Evolutionary conservation across 2,113 vertebrate species (phyloP), one percentile per base, ranked within the genome.

Genomic region (Fulmarus glacialis): DNA sequence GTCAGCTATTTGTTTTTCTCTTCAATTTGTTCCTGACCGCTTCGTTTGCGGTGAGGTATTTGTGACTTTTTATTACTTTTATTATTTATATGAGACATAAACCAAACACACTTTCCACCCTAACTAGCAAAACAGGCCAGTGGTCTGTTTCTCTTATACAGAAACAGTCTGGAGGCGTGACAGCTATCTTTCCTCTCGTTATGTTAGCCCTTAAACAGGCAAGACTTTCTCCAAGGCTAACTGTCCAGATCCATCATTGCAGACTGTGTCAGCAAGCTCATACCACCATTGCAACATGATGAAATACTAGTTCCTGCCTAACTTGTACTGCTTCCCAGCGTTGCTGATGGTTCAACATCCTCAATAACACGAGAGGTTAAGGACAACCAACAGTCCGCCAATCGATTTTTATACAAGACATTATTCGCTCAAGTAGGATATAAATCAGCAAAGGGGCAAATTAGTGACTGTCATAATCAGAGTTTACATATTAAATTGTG

Each of bases 21-120:
- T 50, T 84, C 38, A 58, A 40, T 90, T 94, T 96, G 77, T 80
- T 95, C 90, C 78, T 45, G 74, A 80, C 62, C 0, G 17, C 89
- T 96, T 95, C 19, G 6, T 82, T 96, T 95, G 89, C 0, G 0
- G 78, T 47, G 78, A 95, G 93, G 74, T 73, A 95, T 97, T 95
- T 95, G 83, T 84, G 81, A 43, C 82, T 88, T 93, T 88, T 97
- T 85, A 89, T 89, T 96, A 91, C 82, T 96, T 93, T 67, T 90
- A 66, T 95, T 96, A 90, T 95, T 96, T 97, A 80, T 93, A 82
- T 12, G 71, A 94, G 85, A 94, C 85, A 95, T 80, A 95, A 95
- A 93, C 92, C 84, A 96, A 93, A 87, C 79, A 89, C 84, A 47
- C 53, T 95, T 95, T 94, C 82, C 71, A 93, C 50, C 42, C 29